Conservation (phyloP, 2,797 vertebrate species). For the Coregonus sp. region DNA sequence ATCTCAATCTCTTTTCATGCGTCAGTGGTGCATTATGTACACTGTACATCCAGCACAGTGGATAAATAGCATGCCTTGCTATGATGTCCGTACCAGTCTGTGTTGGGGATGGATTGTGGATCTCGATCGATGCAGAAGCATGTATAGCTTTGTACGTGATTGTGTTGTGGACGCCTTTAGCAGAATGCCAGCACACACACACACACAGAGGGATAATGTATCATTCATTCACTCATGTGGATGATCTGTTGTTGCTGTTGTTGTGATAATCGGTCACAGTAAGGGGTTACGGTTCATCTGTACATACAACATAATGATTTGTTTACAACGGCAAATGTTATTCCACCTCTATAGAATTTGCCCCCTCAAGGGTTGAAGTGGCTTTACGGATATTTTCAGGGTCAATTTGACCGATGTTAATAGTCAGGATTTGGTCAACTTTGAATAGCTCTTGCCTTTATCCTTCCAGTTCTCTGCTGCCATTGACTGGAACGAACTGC, state of each 20-base stretch:
- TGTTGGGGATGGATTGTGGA: neutral
- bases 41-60: too few relatives aligned
- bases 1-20: too few relatives aligned
- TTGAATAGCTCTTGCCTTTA: neutral
- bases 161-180: slow-evolving; percentile 23
- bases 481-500: too few relatives aligned
- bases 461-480: neutral
- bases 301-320: slow-evolving; percentile 4
- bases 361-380: slow-evolving; percentile 16
- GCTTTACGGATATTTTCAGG: neutral
- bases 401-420: neutral
- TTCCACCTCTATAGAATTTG: neutral
- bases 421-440: neutral
- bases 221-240: slow-evolving; percentile 14
- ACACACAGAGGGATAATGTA: too few relatives aligned
- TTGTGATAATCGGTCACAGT: slow-evolving; percentile 17
- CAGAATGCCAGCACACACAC: neutral
- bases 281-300: slow-evolving; percentile 4
- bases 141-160: neutral
- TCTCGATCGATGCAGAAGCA: neutral
- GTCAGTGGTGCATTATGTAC: too few relatives aligned
- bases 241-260: slow-evolving; percentile 4
- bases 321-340: neutral
- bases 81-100: too few relatives aligned
- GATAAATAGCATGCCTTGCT: too few relatives aligned